phyloP scores from a whole-genome alignment of 2,797 vertebrate genomes.

The Clarias laeviceps region DNA sequence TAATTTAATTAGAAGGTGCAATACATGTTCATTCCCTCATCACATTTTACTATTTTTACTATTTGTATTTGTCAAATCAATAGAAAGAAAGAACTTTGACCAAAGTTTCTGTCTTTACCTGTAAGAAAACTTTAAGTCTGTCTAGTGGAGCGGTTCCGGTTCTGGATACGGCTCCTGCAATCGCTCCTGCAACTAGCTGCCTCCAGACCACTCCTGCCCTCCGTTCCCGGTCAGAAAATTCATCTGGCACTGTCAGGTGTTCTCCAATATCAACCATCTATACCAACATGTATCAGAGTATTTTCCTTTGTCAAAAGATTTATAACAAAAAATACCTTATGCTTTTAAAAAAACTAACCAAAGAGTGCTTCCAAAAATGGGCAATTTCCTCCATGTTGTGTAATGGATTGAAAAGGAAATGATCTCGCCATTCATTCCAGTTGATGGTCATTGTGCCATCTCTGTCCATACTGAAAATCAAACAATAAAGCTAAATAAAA shows the following conservation, averaged over 20 bases:
- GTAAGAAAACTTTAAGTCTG: slow-evolving; percentile 92
- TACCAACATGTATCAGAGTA: neutral
- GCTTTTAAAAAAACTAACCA: slow-evolving; percentile 35
- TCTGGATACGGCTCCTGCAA: slow-evolving; percentile 89
- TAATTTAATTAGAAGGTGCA: neutral
- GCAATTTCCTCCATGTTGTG: slow-evolving; percentile 85
- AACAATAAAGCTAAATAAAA: slow-evolving; percentile 58
- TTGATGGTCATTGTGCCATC: slow-evolving; percentile 86
- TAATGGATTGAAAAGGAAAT: slow-evolving; percentile 84
- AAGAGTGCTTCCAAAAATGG: slow-evolving; percentile 85
- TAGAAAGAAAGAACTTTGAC: neutral
- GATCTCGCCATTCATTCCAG: slow-evolving; percentile 88
- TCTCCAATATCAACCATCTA: slow-evolving; percentile 89
- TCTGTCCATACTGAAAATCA: slow-evolving; percentile 78
- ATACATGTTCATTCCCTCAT: neutral
- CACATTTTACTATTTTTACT: neutral
- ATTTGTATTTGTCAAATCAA: neutral
- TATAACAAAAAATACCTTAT: neutral
- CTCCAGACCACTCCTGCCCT: slow-evolving; percentile 88
- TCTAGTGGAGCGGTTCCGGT: slow-evolving; percentile 93
- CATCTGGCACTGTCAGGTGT: slow-evolving; percentile 88
- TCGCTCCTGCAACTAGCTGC: slow-evolving; percentile 87
- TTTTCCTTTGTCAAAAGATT: neutral
- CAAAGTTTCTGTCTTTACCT: slow-evolving; percentile 70
- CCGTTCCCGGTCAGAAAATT: slow-evolving; percentile 89